Evolutionary conservation across 2,113 vertebrate genomes (phyloP).

Genomic region (Oxygymnocypris stewartii): DNA sequence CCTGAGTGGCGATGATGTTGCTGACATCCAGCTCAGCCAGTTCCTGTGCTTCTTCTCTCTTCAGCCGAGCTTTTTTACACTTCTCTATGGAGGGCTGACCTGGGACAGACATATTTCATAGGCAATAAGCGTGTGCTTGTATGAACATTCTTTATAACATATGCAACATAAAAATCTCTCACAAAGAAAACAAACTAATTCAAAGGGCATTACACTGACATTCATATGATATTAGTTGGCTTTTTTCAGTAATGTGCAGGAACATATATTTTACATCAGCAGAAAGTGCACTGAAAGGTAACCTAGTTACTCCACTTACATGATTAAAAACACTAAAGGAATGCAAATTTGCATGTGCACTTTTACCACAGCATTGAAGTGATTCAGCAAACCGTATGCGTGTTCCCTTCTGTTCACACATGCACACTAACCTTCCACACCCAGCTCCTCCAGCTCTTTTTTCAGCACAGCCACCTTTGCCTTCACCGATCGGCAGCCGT

Average conservation of each 20-base stretch:
- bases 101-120: slow-evolving; percentile 52
- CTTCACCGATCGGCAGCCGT: slow-evolving; percentile 70
- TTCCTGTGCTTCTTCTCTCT: slow-evolving; percentile 81
- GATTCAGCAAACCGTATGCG: neutral
- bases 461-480: slow-evolving; percentile 75
- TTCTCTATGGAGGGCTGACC: slow-evolving; percentile 81
- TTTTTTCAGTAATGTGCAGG: neutral
- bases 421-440: slow-evolving; percentile 78
- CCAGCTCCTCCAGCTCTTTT: slow-evolving; percentile 81
- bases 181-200: too few species aligned
- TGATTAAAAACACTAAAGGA: neutral
- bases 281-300: neutral
- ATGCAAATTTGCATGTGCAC: neutral
- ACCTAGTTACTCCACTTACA: neutral
- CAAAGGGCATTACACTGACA: too few species aligned
- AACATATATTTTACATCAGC: neutral
- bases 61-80: slow-evolving; percentile 76
- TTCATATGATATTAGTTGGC: too few species aligned
- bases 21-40: slow-evolving; percentile 80
- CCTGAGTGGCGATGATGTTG: slow-evolving; percentile 83
- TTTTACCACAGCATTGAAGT: too few species aligned
- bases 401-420: neutral
- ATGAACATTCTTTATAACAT: neutral
- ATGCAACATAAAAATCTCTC: too few species aligned
- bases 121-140: neutral